Conservation (phyloP, 2,113 vertebrate genomes). For the Boulengeromyrus knoepffleri region DNA sequence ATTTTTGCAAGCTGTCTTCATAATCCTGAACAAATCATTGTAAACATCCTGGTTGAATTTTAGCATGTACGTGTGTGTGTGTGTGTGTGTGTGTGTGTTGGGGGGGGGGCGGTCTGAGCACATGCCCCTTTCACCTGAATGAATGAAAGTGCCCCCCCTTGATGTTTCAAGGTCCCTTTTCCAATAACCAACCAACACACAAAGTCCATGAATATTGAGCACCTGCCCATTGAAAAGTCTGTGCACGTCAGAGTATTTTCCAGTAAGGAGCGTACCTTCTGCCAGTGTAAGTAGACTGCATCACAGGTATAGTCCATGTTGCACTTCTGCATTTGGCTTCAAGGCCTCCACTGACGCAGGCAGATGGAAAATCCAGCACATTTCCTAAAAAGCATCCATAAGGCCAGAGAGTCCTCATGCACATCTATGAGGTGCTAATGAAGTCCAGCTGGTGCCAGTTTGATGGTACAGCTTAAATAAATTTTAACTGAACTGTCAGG, state of each 20-base stretch:
- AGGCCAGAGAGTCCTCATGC: neutral
- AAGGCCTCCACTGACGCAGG: neutral
- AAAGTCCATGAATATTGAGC: neutral
- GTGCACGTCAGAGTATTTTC: neutral
- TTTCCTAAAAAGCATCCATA: neutral
- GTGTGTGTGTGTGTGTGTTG: neutral
- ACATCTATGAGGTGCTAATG: neutral
- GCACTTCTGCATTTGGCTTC: neutral
- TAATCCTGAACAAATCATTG: neutral
- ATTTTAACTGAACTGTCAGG: neutral
- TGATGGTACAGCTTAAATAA: neutral
- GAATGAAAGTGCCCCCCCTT: neutral
- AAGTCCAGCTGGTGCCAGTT: neutral
- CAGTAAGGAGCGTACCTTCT: neutral
- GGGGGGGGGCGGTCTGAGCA: neutral
- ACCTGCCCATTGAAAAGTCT: neutral
- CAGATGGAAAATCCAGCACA: neutral
- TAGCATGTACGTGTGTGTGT: neutral
- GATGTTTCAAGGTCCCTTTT: neutral
- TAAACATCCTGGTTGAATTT: neutral
- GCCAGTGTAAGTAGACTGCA: neutral
- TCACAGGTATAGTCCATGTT: neutral
- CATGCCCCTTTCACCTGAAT: neutral
- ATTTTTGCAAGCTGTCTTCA: neutral
- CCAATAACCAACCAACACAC: neutral